Base-by-base conservation (phyloP, 2,113 vertebrate species). In the Rynchops niger region DNA sequence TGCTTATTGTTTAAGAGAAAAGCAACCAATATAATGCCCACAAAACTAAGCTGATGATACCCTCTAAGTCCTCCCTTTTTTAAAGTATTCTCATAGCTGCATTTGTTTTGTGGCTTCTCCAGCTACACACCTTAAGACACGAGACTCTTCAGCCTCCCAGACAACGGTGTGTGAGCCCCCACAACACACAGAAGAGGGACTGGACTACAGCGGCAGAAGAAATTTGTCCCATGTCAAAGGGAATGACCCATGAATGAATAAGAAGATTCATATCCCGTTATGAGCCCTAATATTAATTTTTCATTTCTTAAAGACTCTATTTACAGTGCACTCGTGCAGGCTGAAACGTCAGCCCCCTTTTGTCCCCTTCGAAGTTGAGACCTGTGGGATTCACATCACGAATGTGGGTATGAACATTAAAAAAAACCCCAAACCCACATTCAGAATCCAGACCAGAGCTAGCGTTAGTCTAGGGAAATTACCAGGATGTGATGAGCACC, bases 401-500 rank as follows among this genome's bases (percentile, higher is more conserved):
- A 53, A 58, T 1, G n/a, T n/a, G 79, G 30, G 47, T 21, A 21
- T 7, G 70, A 42, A 73, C 5, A 32, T 2, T 12, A 6, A 17
- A 29, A 59, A 59, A 29, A 42, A 65, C 13, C 16, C 59, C 71
- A 47, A 86, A 25, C 73, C 72, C 80, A 65, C 67, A 58, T 30
- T 88, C 13, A 34, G 63, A 77, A 89, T 62, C 77, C 92, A 83
- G 78, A 78, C 50, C 81, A 87, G 80, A 89, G 88, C 47, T 69
- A 55, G 58, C 10, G 26, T 88, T 52, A 66, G 78, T 61, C 82
- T 6, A 49, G 43, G 82, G 90, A 9, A 90, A 55, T 77, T 15
- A 86, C 50, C 83, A 59, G 86, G 84, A 45, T 34, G 67, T 52
- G 79, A 80, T 61, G 82, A 94, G 95, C 77, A 96, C 96, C 95